Conservation (phyloP, 1,140 invertebrate genomes). For the Akabosia matsudoensis region DNA sequence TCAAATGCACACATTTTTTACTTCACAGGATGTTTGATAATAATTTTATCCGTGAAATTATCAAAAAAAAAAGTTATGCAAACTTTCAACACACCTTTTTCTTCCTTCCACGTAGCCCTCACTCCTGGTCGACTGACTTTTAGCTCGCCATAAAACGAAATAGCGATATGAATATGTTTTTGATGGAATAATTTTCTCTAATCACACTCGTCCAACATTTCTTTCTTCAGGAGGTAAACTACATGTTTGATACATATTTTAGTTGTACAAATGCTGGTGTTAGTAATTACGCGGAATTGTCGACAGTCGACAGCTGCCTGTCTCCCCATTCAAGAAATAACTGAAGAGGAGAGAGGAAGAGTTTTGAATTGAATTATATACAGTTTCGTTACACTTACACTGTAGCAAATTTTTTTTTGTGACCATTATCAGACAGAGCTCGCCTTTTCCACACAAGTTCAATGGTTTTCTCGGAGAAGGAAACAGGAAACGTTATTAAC, state of each 20-base stretch:
- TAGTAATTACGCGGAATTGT: not conserved
- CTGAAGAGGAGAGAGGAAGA: no score
- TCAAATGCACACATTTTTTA: not conserved
- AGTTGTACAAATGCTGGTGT: not conserved
- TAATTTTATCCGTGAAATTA: not conserved
- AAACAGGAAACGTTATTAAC: constrained; percentile 24
- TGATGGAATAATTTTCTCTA: not conserved
- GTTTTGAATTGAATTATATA: no score
- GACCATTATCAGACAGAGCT: not conserved
- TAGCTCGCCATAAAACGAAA: no score
- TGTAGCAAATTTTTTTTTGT: no score
- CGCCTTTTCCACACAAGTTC: no score
- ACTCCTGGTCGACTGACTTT: not conserved
- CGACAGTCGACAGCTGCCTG: not conserved
- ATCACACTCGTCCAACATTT: no score
- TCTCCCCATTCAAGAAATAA: no score
- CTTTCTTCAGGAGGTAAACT: no score
- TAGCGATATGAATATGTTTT: no score
- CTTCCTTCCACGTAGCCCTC: not conserved
- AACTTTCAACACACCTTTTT: not conserved
- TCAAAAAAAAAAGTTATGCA: not conserved
- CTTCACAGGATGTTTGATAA: not conserved
- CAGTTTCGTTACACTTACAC: no score
- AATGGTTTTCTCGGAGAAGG: no score
- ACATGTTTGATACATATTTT: no score